Evolutionary conservation across 2,888 invertebrate species (phyloP), one percentile per base, ranked within the genome.

Genomic region (Patella pellucida): DNA sequence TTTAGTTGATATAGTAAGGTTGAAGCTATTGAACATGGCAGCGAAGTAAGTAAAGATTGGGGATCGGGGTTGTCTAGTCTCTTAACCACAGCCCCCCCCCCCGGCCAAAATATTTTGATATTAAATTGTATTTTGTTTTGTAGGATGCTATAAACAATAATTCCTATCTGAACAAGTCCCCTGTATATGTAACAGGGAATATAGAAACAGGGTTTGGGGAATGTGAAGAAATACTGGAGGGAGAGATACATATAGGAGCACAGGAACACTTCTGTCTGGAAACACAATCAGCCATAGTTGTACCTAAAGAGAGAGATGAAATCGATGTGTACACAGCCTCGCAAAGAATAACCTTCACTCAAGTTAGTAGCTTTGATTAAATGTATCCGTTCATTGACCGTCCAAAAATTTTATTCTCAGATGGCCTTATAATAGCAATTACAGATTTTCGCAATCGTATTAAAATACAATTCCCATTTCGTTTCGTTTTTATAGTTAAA

Each of bases 201-300:
- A 92, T 94, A 1, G 93, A 94, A 12, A 87, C 92, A 73, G 94
- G 93, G 0, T 94, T 97, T 80, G 90, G 92, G 41, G 92, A 93
- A 79, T 93, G 95, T n/a, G 94, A 95, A 54, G 93, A 95, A 87
- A 90, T 95, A 15, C 88, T 96, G 52, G 94, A 95, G 91, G 96
- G 96, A 0, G 94, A 95, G 83, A 92, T 94, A 69, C 92, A 94
- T 76, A 95, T 96, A 87, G 97, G 97, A 15, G 97, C 96, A 0
- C 98, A 99, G 91, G 98, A 98, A 89, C 99, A 99, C 90, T 98
- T 99, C 91, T 99, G 98, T 91, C 92, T 99, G 84, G 99, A 99
- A 91, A 96, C 98, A 0, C 90, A 92, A n/a, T 88, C 90, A 2
- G 89, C 91, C 69, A 80, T 92, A 5, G 92, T 88, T 0, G 88